Conservation (phyloP, 2,888 invertebrate species). For the Lasius fuliginosus region DNA sequence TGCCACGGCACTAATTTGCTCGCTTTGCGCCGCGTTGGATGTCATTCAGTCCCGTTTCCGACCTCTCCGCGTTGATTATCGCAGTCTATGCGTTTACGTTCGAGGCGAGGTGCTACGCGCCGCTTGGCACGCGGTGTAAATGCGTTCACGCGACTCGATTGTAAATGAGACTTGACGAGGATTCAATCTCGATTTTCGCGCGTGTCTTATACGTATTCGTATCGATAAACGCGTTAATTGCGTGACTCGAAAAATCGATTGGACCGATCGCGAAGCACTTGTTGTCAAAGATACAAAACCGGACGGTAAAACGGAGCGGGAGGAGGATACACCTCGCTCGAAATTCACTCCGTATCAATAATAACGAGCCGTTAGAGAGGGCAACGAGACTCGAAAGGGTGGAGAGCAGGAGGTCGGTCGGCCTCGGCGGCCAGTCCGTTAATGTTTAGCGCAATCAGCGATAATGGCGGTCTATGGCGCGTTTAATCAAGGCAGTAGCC, state of each 20-base stretch:
- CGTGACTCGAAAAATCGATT: neutral
- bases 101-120: slow-evolving; percentile 60
- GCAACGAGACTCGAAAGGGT: slow-evolving; percentile 64
- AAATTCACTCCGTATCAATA: slow-evolving; percentile 65
- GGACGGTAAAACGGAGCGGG: neutral
- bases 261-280: neutral
- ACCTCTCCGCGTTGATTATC: slow-evolving; percentile 83
- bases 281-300: slow-evolving; percentile 23
- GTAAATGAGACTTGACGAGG: neutral
- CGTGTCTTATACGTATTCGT: neutral
- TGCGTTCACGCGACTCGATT: neutral
- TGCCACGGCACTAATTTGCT: slow-evolving; percentile 73
- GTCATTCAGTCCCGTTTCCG: slow-evolving; percentile 82
- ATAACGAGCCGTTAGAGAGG: slow-evolving; percentile 65
- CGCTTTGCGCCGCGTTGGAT: slow-evolving; percentile 70
- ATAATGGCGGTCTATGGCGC: slow-evolving; percentile 86
- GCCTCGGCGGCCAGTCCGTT: slow-evolving; percentile 82
- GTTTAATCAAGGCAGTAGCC: slow-evolving; percentile 87
- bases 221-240: slow-evolving; percentile 13
- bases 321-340: slow-evolving; percentile 15
- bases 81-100: slow-evolving; percentile 79
- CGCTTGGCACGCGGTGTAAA: neutral
- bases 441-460: slow-evolving; percentile 87
- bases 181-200: slow-evolving; percentile 11
- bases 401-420: slow-evolving; percentile 65